Evolutionary conservation across 2,113 vertebrate genomes (phyloP), one percentile per base, ranked within the genome.

Genomic region (Arothron firmamentum): DNA sequence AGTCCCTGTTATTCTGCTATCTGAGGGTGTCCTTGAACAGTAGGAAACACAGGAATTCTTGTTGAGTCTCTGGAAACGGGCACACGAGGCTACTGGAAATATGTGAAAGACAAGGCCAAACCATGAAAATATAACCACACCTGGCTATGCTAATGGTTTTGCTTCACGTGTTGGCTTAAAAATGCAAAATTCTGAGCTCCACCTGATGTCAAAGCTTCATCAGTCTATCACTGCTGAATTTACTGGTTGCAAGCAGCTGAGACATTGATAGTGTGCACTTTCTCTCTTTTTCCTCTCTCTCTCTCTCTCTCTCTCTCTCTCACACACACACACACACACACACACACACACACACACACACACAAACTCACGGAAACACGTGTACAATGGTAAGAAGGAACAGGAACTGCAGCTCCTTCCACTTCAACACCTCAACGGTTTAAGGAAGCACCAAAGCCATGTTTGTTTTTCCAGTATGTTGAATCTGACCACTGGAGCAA

Each of bases 381-480:
- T 47, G 1, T 16, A 47, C 15, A 47, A 2, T 8, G 14, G 15
- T 16, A 49, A 17, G 7, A 49, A 20, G n/a, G 20, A 49, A 49
- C n/a, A 77, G 74, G 85, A 83, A 76, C 54, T 60, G 41, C 67
- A 67, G 66, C 72, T 83, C 79, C 74, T 74, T 87, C 74, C 74
- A 78, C 78, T 59, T 52, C 62, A 79, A 80, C 76, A 81, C 72
- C 71, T 84, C 54, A 46, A 57, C 77, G 34, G n/a, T 47, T 15
- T 43, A 67, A 63, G 57, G 52, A 46, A 51, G 6, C 47, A 21
- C 64, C 51, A 11, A 38, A 73, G 59, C 84, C 53, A 16, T 79
- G 59, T 86, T 67, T 82, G 79, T 31, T 74, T 17, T 21, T 67
- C 6, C 18, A n/a, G 47, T 34, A 23, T 19, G 3, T 13, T 2